These are phyloP conservation scores for Argynnis bischoffii DNA, from an alignment of 2,888 invertebrate species.

Conservation along the genomic window DNA sequence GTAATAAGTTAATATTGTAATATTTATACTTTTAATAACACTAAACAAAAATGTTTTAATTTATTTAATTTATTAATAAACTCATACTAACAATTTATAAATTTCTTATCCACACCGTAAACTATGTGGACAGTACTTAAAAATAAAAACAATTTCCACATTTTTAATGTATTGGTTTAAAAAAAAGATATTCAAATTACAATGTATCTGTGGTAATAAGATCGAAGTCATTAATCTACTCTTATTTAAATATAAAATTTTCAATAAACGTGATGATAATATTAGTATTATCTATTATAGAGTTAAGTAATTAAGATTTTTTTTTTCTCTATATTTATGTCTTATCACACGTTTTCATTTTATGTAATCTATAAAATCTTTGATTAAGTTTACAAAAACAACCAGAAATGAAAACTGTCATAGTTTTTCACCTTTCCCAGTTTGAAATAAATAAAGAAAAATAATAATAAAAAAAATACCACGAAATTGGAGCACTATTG, in stretches of 20 bases:
- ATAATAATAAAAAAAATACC: no score
- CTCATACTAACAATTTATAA: conserved; percentile 43
- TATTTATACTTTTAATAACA: not conserved
- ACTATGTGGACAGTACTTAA: conserved; percentile 30
- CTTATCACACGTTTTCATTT: conserved; percentile 37
- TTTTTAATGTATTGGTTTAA: conserved; percentile 23
- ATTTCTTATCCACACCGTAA: conserved; percentile 35
- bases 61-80: not conserved
- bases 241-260: conserved; percentile 31
- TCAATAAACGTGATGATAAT: conserved; percentile 37
- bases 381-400: no score
- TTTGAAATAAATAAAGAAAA: no score
- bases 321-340: conserved; percentile 2
- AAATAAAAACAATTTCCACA: conserved; percentile 37
- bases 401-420: no score
- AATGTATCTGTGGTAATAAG: conserved; percentile 17
- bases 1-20: conserved; percentile 41
- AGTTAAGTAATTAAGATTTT: conserved; percentile 6
- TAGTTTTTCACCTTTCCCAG: no score
- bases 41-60: not conserved
- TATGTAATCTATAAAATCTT: conserved; percentile 1
- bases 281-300: conserved; percentile 11
- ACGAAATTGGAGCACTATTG: conserved; percentile 5
- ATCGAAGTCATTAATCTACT: conserved; percentile 11
- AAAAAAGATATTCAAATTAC: not conserved